phyloP scores from a whole-genome alignment of 1,140 invertebrate species.

The Coptotermes formosanus region DNA sequence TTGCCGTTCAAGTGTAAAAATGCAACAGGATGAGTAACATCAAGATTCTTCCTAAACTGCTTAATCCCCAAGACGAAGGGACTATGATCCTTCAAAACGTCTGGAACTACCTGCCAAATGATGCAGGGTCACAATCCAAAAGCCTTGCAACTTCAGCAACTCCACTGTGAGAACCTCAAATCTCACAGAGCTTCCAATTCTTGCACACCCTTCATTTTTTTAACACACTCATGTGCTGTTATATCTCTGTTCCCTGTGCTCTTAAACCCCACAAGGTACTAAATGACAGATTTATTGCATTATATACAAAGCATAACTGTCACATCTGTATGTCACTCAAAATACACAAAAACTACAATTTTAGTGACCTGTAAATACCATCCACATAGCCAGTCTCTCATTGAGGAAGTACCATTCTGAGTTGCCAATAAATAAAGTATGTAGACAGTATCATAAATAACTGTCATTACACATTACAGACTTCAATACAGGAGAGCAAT shows the following conservation, averaged over 20 bases:
- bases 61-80: too few relatives aligned
- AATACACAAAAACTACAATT: neutral
- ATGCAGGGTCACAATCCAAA: too few relatives aligned
- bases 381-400: neutral
- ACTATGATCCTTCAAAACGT: too few relatives aligned
- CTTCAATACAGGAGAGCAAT: neutral
- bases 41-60: too few relatives aligned
- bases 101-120: too few relatives aligned
- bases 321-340: neutral
- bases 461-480: neutral
- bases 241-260: conserved; percentile 1
- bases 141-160: too few relatives aligned
- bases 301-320: neutral
- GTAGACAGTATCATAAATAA: neutral
- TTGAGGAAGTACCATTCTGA: neutral
- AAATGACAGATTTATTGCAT: neutral
- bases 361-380: neutral
- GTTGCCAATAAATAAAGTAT: neutral
- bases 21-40: too few relatives aligned
- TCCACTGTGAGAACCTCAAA: too few relatives aligned
- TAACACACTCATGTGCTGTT: neutral
- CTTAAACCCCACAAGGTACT: neutral
- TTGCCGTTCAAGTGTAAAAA: too few relatives aligned
- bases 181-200: too few relatives aligned
- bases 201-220: neutral